These are phyloP conservation scores for Palaemon carinicauda DNA, from an alignment of 1,140 invertebrate species.

Conservation along the genomic window DNA sequence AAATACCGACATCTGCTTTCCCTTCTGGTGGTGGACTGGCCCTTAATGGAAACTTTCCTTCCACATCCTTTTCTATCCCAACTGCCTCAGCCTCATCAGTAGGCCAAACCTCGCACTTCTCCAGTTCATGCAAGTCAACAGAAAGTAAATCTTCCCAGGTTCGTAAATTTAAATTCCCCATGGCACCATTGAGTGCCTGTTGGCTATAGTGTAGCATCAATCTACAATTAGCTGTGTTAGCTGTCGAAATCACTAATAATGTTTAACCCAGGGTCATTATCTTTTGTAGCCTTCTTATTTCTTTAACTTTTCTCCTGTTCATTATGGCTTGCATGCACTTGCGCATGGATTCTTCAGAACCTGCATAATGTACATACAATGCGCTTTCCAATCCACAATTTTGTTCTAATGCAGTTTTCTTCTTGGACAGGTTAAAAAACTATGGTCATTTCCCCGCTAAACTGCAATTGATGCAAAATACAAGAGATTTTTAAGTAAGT, in stretches of 20 bases:
- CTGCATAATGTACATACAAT: constrained; percentile 51
- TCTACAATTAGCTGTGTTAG: constrained; percentile 42
- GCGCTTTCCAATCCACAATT: constrained; percentile 46
- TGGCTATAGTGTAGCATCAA: constrained; percentile 44
- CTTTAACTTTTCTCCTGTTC: constrained; percentile 47
- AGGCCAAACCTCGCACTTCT: constrained; percentile 48
- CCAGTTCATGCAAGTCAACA: constrained; percentile 58
- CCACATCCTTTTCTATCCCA: constrained; percentile 39
- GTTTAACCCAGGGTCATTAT: constrained; percentile 39
- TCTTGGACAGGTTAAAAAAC: constrained; percentile 60
- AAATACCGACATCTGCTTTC: constrained; percentile 18
- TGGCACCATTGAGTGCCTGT: constrained; percentile 22
- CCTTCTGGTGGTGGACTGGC: constrained; percentile 32
- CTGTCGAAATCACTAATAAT: constrained; percentile 54
- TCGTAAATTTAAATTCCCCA: constrained; percentile 36
- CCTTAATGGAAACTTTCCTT: background rate
- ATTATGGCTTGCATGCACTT: constrained; percentile 49
- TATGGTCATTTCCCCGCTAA: constrained; percentile 59
- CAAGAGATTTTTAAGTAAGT: constrained; percentile 56
- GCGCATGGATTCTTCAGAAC: constrained; percentile 41
- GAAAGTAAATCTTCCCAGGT: constrained; percentile 61
- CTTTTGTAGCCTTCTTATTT: constrained; percentile 29
- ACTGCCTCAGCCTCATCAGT: constrained; percentile 37
- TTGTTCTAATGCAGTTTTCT: constrained; percentile 57
- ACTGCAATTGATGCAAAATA: constrained; percentile 55